Evolutionary conservation across 2,113 vertebrate genomes (phyloP), one percentile per base, ranked within the genome.

Genomic region (Condylura cristata): DNA sequence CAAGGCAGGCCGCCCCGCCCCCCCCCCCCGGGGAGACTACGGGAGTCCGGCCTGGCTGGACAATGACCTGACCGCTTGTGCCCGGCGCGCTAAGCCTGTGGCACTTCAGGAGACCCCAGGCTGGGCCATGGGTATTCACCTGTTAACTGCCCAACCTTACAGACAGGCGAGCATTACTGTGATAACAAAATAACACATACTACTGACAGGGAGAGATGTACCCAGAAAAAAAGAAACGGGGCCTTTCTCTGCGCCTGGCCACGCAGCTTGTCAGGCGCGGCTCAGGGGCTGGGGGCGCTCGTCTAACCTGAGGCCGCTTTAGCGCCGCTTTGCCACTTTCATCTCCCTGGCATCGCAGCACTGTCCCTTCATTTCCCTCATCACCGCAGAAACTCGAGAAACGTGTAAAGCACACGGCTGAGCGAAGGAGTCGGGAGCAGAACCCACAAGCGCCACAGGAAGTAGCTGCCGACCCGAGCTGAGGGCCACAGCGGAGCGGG

Each of bases 131-230:
- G 8, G 65, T 18, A 37, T 72, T 58, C 81, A 22, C 53, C 41
- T 88, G 58, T 89, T 89, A 65, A 78, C 65, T 80, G 83, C 78
- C 51, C 79, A 84, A 65, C 71, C 58, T 86, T 89, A n/a, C 71
- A 80, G 56, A 63, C 11, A 51, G 84, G 86, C n/a, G 56, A 18
- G 5, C 11, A 78, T 70, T 83, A 79, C 13, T 58, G 91, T 93
- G 80, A 44, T 24, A 72, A 65, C 60, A 78, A 82, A 80, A 76
- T 34, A 79, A 68, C 28, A 30, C 46, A 61, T 70, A 17, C 56
- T 68, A 86, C 61, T 58, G 61, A 81, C 72, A 86, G 72, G 80
- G 44, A 75, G 41, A 82, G 88, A 90, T 74, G 37, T 46, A 74
- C 51, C 70, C 48, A 90, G 44, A 74, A 80, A 61, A 85, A 82